Evolutionary conservation across 2,888 invertebrate genomes (phyloP), one percentile per base, ranked within the genome.

Genomic region (Trachelus tabidus): DNA sequence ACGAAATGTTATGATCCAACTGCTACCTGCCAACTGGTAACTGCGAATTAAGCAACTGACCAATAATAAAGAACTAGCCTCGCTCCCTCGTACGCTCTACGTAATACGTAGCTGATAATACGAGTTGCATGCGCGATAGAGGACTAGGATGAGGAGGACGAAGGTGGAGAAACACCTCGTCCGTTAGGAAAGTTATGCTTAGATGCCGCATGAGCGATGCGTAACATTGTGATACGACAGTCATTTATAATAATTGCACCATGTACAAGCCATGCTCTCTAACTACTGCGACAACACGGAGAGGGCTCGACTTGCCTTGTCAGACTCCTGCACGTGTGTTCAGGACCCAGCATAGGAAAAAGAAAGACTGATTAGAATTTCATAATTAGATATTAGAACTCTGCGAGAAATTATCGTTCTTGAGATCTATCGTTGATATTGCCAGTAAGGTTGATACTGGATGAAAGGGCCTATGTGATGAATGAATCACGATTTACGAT

Each of bases 241-340:
- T 56, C 56, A 56, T 23, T 23, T 56, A 56, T 56, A 56, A 56
- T 56, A 23, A 56, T 56, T 56, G 56, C 56, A 56, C 56, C 56
- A 23, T 15, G 56, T 76, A 33, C 56, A 89, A 89, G 88, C 89
- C 89, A 90, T 90, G 89, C 90, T 87, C 78, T 78, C 88, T 87
- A 89, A 89, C 89, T 88, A 90, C 89, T 37, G 83, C 85, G 85
- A 89, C 88, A 88, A 89, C 88, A 85, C 83, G 85, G 85, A 87
- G 86, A 85, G 85, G 85, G 56, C 56, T 89, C 89, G 91, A 92
- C 95, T 95, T 95, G 95, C 95, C 95, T 95, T 93, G 93, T 94
- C 87, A 95, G 93, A 94, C 95, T 95, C 94, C 95, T 95, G 34
- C 56, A 56, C 56, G 56, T 56, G 92, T 89, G 86, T 85, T 87